Conservation (phyloP, 2,113 vertebrate species). For the Prolemur simus region DNA sequence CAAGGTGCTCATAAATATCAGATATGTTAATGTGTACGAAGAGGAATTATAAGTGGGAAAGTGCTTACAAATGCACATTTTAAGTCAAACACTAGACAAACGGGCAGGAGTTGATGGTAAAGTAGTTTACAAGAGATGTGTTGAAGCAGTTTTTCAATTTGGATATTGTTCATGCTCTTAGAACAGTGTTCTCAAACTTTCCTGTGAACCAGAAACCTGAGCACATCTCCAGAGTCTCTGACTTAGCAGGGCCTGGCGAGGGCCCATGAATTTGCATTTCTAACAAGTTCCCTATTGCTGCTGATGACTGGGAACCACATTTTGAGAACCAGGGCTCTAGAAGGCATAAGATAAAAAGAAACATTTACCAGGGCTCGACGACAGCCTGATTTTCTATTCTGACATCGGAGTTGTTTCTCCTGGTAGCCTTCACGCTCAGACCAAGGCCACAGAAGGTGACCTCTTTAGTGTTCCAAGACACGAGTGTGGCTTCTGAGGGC, state of each 20-base stretch:
- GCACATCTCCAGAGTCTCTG: not conserved
- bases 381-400: not conserved
- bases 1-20: not conserved
- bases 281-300: not conserved
- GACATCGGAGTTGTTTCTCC: not conserved
- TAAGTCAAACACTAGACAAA: not conserved
- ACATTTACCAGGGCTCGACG: accelerated
- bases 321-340: not conserved
- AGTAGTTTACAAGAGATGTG: not conserved
- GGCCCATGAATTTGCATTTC: not conserved
- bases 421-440: not conserved
- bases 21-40: not conserved
- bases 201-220: not conserved
- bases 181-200: not conserved
- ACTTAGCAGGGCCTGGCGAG: not conserved
- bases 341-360: not conserved
- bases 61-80: not conserved
- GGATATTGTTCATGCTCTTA: not conserved
- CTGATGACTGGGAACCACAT: not conserved
- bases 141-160: not conserved
- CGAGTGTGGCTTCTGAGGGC: not conserved
- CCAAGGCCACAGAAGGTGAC: not conserved
- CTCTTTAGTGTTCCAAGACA: not conserved
- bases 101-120: not conserved
- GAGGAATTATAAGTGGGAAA: not conserved